Base-by-base conservation (phyloP, 2,888 invertebrate genomes). In the Leptopilina syphax region DNA sequence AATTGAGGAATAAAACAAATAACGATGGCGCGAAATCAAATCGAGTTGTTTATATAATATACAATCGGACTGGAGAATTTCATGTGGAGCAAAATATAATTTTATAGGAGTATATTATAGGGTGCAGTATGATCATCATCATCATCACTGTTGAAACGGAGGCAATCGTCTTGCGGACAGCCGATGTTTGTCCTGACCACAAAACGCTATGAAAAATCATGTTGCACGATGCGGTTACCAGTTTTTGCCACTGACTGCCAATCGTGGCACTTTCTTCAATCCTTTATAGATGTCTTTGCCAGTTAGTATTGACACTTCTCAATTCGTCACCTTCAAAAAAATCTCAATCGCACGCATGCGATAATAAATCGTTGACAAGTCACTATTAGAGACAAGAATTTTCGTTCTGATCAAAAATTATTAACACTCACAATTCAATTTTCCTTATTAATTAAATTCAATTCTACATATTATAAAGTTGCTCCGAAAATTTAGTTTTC, bases 231-330 rank as follows among this genome's bases (percentile, higher is more conserved):
- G 77, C 78, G 80, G 81, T 83, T 81, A 83, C 83, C 80, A 80
- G 81, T 83, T 83, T 83, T 83, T 83, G 80, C 68, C 79, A 80
- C 79, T 60, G 81, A 81, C 79, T 80, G 81, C 81, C 83, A 80
- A 83, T 83, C 81, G 77, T 76, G 63, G 77, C 79, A 79, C 79
- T 83, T 81, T 80, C 79, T 80, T 80, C 80, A 80, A 70, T 65
- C 79, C 70, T 76, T 57, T 78, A 65, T 27, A 73, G 57, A 73
- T 13, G 73, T 73, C 57, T 73, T 73, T 57, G 54, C 54, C 13
- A 73, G 57, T 73, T 65, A 77, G 65, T 65, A 65, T 77, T 63
- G 44, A 65, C 63, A 63, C 63, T 27, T 60, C 78, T 50, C 68
- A 44, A 66, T 54, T 27, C 57, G 18, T 44, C 67, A 77, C 77